phyloP scores from a whole-genome alignment of 2,797 vertebrate species.

The Craterocephalus amniculus region DNA sequence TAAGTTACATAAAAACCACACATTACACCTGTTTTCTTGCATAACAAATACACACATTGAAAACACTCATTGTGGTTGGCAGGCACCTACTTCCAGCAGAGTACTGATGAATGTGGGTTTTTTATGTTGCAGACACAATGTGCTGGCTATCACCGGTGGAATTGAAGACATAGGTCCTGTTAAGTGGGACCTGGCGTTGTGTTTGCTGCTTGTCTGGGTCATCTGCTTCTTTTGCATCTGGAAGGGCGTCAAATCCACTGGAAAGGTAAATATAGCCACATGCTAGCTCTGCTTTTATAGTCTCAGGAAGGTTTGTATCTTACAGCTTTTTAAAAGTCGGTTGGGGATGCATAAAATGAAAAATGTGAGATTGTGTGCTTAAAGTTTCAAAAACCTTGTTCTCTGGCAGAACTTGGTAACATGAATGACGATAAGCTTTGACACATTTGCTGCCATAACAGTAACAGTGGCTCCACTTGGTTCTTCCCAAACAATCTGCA shows the following conservation, averaged over 20 bases:
- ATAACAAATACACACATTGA: background rate
- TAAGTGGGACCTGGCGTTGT: slow-evolving; percentile 97
- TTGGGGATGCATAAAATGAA: background rate
- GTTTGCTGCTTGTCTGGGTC: slow-evolving; percentile 94
- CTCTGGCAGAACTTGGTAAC: background rate
- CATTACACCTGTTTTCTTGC: background rate
- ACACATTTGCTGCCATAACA: background rate
- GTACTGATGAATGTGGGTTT: background rate
- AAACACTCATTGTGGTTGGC: background rate
- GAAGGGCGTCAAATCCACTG: slow-evolving; percentile 98
- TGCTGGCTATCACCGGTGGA: slow-evolving; percentile 89
- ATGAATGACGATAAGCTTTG: background rate
- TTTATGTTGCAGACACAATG: slow-evolving; percentile 86
- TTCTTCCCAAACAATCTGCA: background rate
- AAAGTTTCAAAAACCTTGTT: background rate
- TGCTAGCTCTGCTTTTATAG: background rate
- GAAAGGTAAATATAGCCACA: slow-evolving; percentile 86
- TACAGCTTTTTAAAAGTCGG: background rate
- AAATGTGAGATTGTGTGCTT: background rate
- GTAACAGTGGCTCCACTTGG: background rate
- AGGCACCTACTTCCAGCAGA: background rate
- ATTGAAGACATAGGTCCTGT: slow-evolving; percentile 90
- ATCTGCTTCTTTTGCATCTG: slow-evolving; percentile 99
- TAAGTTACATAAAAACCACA: slow-evolving; percentile 76
- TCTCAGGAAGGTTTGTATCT: background rate